These are phyloP conservation scores for Tachyglossus aculeatus DNA, from an alignment of 2,797 vertebrate species.

Conservation along the genomic window DNA sequence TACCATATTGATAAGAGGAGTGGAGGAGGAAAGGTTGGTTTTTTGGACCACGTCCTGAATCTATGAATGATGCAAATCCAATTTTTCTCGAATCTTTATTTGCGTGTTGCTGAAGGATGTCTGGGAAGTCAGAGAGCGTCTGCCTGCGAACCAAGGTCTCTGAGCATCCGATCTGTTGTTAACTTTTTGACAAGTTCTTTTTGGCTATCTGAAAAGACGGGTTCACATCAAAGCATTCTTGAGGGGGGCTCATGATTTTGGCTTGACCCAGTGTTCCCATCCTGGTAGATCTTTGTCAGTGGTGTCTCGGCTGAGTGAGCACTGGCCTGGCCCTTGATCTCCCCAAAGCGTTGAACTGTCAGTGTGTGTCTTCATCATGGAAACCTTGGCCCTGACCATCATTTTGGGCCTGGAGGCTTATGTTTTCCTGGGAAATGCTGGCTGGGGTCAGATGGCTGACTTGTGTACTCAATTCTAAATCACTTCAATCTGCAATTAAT, in stretches of 20 bases:
- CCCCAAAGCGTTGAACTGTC: constrained; percentile 28
- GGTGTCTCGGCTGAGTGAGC: constrained; percentile 33
- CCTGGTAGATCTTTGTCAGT: constrained; percentile 27
- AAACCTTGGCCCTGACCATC: constrained; percentile 13
- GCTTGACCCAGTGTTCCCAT: constrained; percentile 7
- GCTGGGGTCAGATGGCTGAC: neutral
- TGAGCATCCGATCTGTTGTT: neutral
- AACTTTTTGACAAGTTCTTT: neutral
- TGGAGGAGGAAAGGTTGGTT: no score
- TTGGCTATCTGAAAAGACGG: neutral
- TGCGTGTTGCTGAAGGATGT: neutral
- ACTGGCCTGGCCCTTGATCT: constrained; percentile 14
- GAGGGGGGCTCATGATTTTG: constrained; percentile 1
- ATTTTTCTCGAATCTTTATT: neutral
- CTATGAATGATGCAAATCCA: neutral
- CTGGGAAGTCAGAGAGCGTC: neutral
- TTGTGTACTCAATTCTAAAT: neutral
- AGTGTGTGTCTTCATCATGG: constrained; percentile 31
- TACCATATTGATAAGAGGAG: no score
- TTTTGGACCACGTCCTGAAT: no score
- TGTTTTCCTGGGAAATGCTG: neutral
- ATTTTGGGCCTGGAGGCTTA: constrained; percentile 18
- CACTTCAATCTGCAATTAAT: no score
- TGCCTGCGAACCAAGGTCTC: neutral
- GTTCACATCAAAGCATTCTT: neutral